A percentile compares a stretch with the other conserved stretches of the same genome.
Evolutionary conservation across 2,113 vertebrate species (phyloP).

Genomic region (Coryphaenoides rupestris): DNA sequence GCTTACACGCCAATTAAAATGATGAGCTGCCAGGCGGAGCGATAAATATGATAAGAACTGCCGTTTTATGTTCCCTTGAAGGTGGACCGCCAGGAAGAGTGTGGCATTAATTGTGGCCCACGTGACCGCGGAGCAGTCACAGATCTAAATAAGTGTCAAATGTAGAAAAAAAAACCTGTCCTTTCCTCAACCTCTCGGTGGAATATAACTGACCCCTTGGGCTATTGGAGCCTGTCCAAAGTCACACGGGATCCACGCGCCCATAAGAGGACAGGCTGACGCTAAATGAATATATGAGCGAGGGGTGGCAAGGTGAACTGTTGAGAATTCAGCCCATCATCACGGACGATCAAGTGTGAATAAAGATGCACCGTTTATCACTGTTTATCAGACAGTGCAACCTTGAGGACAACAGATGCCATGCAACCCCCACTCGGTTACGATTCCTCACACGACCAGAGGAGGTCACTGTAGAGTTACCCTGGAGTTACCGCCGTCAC

Average conservation of each 20-base stretch:
- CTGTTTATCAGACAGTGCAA: neutral
- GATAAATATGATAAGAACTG: slow-evolving; percentile 31
- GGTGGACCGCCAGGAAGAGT: slow-evolving; percentile 10
- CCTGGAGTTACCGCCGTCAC: slow-evolving; percentile 41
- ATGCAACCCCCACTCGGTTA: slow-evolving; percentile 11
- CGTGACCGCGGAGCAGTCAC: slow-evolving; percentile 29
- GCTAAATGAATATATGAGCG: slow-evolving; percentile 1
- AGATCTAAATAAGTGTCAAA: slow-evolving; percentile 7
- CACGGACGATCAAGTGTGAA: neutral
- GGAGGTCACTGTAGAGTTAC: slow-evolving; percentile 69
- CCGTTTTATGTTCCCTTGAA: slow-evolving; percentile 38
- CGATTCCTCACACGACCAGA: slow-evolving; percentile 58
- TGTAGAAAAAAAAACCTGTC: neutral
- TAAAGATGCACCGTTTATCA: neutral
- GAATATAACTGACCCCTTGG: slow-evolving; percentile 5
- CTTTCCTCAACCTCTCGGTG: slow-evolving; percentile 7
- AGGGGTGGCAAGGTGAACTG: neutral
- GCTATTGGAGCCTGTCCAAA: neutral
- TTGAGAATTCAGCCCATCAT: neutral
- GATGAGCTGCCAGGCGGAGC: slow-evolving; percentile 20
- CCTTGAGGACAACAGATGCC: slow-evolving; percentile 16
- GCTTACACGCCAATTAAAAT: slow-evolving; percentile 38
- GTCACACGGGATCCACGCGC: neutral
- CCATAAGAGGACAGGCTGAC: neutral
- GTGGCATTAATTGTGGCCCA: slow-evolving; percentile 7